Conservation (phyloP, 2,113 vertebrate species). For the Bos javanicus region DNA sequence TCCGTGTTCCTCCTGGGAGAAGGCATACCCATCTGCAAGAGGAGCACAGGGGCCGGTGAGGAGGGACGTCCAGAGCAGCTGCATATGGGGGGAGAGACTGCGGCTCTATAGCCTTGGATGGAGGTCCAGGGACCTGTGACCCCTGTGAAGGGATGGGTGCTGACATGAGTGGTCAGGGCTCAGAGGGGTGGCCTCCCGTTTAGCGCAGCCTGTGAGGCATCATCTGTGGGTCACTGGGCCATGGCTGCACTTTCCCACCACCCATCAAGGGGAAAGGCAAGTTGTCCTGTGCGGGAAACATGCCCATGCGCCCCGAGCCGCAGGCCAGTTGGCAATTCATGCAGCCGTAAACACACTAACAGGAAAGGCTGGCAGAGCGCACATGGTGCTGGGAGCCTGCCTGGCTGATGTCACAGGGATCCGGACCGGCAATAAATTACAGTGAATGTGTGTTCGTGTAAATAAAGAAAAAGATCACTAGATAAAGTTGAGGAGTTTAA, state of each 20-base stretch:
- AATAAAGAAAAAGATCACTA: not conserved
- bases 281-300: not conserved
- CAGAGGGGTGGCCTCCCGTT: not conserved
- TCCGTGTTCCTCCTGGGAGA: constrained; percentile 98
- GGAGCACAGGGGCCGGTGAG: not conserved
- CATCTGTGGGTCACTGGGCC: not conserved
- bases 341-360: not conserved
- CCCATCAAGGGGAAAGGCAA: not conserved
- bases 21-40: constrained; percentile 94
- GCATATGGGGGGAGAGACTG: not conserved
- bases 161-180: not conserved
- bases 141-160: not conserved
- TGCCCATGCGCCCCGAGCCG: not conserved
- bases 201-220: not conserved
- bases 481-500: not conserved
- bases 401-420: not conserved
- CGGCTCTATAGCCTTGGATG: not conserved
- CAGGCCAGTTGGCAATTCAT: not conserved
- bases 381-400: not conserved
- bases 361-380: not conserved
- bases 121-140: not conserved
- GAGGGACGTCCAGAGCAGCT: rapidly evolving
- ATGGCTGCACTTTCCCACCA: not conserved
- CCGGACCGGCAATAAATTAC: not conserved
- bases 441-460: constrained; percentile 9